These are phyloP conservation scores for Tachuris rubrigastra DNA, from an alignment of 2,113 vertebrate genomes.

Conservation along the genomic window DNA sequence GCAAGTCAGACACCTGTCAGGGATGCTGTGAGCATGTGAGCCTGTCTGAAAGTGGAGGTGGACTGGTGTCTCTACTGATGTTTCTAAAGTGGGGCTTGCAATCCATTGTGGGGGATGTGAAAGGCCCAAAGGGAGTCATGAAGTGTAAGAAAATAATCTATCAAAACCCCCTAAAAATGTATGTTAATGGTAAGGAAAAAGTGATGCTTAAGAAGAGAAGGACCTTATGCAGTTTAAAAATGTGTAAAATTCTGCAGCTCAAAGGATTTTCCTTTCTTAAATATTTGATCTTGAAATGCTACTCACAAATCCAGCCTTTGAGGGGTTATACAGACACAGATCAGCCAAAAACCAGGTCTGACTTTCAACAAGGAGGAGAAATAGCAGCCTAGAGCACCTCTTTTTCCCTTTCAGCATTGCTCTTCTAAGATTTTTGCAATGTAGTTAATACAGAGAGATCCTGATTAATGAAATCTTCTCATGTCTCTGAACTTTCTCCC, in stretches of 20 bases:
- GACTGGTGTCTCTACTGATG: background rate
- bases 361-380: background rate
- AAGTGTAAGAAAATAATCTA: background rate
- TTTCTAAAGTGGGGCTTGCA: background rate
- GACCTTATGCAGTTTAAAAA: background rate
- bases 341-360: background rate
- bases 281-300: conserved; percentile 32
- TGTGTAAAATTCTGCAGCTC: background rate
- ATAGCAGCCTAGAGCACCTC: background rate
- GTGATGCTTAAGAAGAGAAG: background rate
- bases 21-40: rapidly evolving
- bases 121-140: background rate
- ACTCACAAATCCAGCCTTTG: background rate
- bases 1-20: conserved; percentile 10
- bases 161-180: background rate
- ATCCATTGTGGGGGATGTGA: background rate
- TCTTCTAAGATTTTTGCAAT: background rate
- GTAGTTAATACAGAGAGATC: background rate
- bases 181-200: background rate
- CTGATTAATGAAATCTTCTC: background rate
- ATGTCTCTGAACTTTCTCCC: background rate
- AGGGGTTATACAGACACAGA: background rate
- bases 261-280: conserved; percentile 24
- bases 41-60: background rate
- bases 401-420: background rate